Base-by-base conservation (phyloP, 1,140 invertebrate genomes). In the Solenopsis fugax region DNA sequence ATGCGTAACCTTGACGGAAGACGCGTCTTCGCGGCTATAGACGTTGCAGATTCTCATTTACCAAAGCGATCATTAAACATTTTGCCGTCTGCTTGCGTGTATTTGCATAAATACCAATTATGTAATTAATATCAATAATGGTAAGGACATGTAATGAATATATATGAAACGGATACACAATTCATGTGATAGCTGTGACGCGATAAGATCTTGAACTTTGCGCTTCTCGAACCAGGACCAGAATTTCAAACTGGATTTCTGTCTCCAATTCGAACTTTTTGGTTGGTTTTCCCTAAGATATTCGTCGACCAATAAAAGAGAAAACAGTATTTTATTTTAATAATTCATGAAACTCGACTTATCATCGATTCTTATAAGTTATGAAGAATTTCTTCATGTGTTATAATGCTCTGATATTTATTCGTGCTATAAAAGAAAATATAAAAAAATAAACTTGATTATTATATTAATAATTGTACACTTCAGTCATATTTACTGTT, bases 71-170 rank as follows among this genome's bases (percentile, higher is more conserved):
- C 52, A 73, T 82, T 82, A 82, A 82, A 82, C 41, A 60, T 58
- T 73, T 41, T 7, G 13, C 24, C 54, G n/a, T 82, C 29, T 37
- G 29, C 21, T 1, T 48, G 48, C 16, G 16, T 13, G 5, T 41
- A 60, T 82, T 82, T 73, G 80, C 80, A 82, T 82, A 82, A 82
- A 82, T 13, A 60, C 18, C 67, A 73, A 82, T 82, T 82, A 82
- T n/a, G 24, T 73, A 82, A 84, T 84, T 84, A 80, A 65, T 67
- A 75, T n/a, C 56, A 73, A 84, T 75, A 60, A 62, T 37, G 67
- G 54, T 73, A 73, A 82, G 58, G 69, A 62, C 69, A 29, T 7
- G 12, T 52, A 41, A 60, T 82, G 52, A 78, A 78, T n/a, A n/a
- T n/a, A 73, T 41, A 82, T 73, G 52, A 73, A 82, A 82, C 52